phyloP scores from a whole-genome alignment of 1,140 invertebrate genomes.

The Cepaea nemoralis region DNA sequence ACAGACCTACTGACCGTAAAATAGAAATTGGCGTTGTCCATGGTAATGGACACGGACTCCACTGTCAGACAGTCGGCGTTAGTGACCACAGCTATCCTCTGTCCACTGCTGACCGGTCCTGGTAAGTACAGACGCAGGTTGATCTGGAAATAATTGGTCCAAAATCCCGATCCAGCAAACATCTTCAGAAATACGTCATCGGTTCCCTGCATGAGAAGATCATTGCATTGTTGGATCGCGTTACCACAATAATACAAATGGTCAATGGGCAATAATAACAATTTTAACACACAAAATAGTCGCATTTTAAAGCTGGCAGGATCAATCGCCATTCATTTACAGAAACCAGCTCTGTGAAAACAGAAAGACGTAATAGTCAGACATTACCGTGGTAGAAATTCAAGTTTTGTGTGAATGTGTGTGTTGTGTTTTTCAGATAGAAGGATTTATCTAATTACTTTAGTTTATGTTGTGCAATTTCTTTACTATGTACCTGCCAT shows the following conservation, averaged over 20 bases:
- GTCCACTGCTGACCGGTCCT: background rate
- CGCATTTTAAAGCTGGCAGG: no score
- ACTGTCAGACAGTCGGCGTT: constrained; percentile 40
- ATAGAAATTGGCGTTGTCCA: constrained; percentile 24
- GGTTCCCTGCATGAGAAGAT: constrained; percentile 14
- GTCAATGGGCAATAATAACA: no score
- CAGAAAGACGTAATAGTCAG: no score
- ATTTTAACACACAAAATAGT: no score
- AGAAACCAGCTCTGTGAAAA: no score
- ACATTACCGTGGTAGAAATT: no score
- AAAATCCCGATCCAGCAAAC: constrained; percentile 43
- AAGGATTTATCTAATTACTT: no score
- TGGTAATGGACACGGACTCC: constrained; percentile 40
- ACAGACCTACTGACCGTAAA: constrained; percentile 37
- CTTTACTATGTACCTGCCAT: no score
- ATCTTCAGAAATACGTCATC: constrained; percentile 25
- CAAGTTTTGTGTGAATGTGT: no score
- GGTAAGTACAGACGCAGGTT: constrained; percentile 13
- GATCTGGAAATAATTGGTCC: constrained; percentile 40
- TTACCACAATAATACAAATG: background rate
- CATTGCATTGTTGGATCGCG: background rate
- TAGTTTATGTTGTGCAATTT: no score
- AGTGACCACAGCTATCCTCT: constrained; percentile 32
- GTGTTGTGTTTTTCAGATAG: no score
- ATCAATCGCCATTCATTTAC: no score